A percentile compares a stretch with the other conserved stretches of the same genome.
Conservation (phyloP, 2,113 vertebrate species). For the Kryptolebias marmoratus region DNA sequence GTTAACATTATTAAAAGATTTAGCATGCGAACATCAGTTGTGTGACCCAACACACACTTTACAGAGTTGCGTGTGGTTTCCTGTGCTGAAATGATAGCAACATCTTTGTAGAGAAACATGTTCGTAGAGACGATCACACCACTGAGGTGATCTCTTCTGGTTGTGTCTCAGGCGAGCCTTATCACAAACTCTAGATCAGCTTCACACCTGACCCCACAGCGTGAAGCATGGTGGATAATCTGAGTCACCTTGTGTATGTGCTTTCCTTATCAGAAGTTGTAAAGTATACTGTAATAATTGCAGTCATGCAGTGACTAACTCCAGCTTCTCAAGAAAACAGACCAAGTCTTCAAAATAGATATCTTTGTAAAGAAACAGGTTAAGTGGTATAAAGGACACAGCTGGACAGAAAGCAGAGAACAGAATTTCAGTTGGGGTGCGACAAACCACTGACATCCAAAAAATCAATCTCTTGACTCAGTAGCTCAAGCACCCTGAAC, state of each 20-base stretch:
- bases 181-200: not conserved
- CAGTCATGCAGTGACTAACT: conserved; percentile 18
- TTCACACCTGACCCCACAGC: not conserved
- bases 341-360: not conserved
- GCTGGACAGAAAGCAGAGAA: not conserved
- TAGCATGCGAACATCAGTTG: not conserved
- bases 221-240: conserved; percentile 8
- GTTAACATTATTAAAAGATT: not conserved
- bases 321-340: conserved; percentile 19
- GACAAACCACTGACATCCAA: not conserved
- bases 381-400: not conserved
- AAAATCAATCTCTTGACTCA: conserved; percentile 1
- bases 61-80: conserved; percentile 19
- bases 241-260: conserved; percentile 30
- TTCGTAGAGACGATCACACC: not conserved
- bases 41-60: not conserved
- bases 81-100: conserved; percentile 24
- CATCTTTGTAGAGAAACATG: not conserved
- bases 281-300: conserved; percentile 12
- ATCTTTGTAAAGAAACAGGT: not conserved
- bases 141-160: not conserved
- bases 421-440: not conserved
- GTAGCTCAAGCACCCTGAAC: conserved; percentile 8
- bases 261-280: conserved; percentile 19
- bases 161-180: conserved; percentile 1